These are phyloP conservation scores for Drosophila birchii DNA, from an alignment of 2,888 invertebrate species.

Conservation along the genomic window DNA sequence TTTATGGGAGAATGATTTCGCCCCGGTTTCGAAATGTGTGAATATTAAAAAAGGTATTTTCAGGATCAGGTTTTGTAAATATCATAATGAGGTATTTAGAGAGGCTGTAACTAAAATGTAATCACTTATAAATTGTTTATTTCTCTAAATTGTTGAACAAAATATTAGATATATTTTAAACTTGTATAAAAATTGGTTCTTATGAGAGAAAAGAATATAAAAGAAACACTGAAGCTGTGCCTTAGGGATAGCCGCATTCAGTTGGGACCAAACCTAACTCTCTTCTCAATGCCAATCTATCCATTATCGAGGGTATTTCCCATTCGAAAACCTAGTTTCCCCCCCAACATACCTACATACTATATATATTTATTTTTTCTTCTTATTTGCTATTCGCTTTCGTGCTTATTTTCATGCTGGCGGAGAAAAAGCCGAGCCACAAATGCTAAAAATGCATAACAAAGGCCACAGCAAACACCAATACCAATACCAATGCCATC, in stretches of 20 bases:
- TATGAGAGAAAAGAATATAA: no score
- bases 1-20: constrained; percentile 25
- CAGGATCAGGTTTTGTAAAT: background rate
- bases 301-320: background rate
- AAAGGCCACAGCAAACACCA: constrained; percentile 47
- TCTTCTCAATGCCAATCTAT: background rate
- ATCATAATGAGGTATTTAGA: no score
- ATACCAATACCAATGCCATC: background rate
- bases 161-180: background rate
- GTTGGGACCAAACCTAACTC: no score
- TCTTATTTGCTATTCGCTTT: constrained; percentile 39
- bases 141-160: background rate
- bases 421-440: constrained; percentile 32
- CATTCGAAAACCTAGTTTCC: constrained; percentile 3
- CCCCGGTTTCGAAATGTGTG: background rate
- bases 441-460: constrained; percentile 62
- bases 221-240: background rate
- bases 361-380: constrained; percentile 1
- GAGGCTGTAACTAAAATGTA: no score
- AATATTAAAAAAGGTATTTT: background rate
- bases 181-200: background rate
- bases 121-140: no score
- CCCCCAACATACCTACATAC: background rate
- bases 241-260: background rate
- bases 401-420: constrained; percentile 43